Evolutionary conservation across 2,113 vertebrate species (phyloP), one percentile per base, ranked within the genome.

Genomic region (Heteronetta atricapilla): DNA sequence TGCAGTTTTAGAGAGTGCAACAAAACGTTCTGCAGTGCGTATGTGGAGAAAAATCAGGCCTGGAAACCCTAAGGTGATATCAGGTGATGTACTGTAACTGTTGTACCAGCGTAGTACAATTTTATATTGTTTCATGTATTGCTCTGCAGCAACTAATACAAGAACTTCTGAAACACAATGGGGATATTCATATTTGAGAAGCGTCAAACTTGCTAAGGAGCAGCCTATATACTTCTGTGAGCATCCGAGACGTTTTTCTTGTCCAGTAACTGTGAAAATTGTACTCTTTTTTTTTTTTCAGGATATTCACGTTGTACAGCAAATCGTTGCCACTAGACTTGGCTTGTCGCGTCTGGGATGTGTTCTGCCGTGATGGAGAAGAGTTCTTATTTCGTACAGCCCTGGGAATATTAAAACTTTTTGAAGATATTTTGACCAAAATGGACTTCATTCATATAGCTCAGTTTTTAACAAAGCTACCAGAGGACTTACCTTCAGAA

Each of bases 401-500:
- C 0, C 97, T 99, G 94, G 99, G 99, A 82, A 97, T 99, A 96
- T 97, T 99, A 86, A 98, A 97, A 74, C 98, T 99, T 63, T 99
- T 99, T 81, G 98, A 98, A 96, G 99, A 99, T 94, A 97, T 99
- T 95, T 98, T 99, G 96, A 98, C 98, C 82, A 97, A 97, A 97
- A 99, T 99, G 99, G 99, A 99, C 98, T 99, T 99, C 97, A 99
- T 99, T 95, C 99, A 99, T 95, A 98, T 99, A 89, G 99, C 99
- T 6, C 99, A 99, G 97, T 99, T 99, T 98, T 98, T 99, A 87
- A 99, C 99, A 4, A 98, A 98, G 79, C 98, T 99, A 77, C 99
- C 99, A 0, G 99, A 99, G 66, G 98, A 98, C 91, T 96, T 99
- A 95, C 98, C 98, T 2, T 95, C 98, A 0, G 98, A 99, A 52